Evolutionary conservation across 1,140 invertebrate species (phyloP).

Genomic region (Archegozetes longisetosus): DNA sequence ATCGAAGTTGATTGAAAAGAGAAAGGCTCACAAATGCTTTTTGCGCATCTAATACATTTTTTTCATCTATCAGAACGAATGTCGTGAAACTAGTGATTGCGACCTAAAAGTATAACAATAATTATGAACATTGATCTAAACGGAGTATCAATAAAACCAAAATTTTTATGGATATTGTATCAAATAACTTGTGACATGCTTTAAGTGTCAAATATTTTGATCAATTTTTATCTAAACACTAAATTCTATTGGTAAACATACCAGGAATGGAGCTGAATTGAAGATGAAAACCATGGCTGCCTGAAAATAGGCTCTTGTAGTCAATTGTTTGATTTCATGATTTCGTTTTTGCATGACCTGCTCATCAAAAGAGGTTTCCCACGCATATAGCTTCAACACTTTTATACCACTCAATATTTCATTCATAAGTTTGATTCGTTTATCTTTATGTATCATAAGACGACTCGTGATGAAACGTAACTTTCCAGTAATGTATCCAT

Average conservation of each 20-base stretch:
- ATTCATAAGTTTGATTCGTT: conserved; percentile 31
- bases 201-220: neutral
- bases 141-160: neutral
- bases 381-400: conserved; percentile 57
- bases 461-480: conserved; percentile 37
- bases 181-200: neutral
- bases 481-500: conserved; percentile 69
- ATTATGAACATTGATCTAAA: neutral
- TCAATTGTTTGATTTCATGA: conserved; percentile 15
- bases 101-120: conserved; percentile 24
- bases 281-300: conserved; percentile 18
- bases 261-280: conserved; percentile 17
- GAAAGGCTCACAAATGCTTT: conserved; percentile 39
- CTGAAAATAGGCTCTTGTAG: conserved; percentile 2
- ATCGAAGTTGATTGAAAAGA: conserved; percentile 37
- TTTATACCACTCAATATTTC: conserved; percentile 34
- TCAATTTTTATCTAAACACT: neutral
- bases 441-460: conserved; percentile 29
- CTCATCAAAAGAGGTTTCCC: conserved; percentile 38
- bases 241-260: conserved; percentile 35
- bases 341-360: conserved; percentile 9
- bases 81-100: conserved; percentile 18
- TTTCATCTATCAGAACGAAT: conserved; percentile 18
- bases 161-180: neutral
- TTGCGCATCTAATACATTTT: conserved; percentile 30